Conservation (phyloP, 2,113 vertebrate genomes). For the Xiphophorus couchianus region DNA sequence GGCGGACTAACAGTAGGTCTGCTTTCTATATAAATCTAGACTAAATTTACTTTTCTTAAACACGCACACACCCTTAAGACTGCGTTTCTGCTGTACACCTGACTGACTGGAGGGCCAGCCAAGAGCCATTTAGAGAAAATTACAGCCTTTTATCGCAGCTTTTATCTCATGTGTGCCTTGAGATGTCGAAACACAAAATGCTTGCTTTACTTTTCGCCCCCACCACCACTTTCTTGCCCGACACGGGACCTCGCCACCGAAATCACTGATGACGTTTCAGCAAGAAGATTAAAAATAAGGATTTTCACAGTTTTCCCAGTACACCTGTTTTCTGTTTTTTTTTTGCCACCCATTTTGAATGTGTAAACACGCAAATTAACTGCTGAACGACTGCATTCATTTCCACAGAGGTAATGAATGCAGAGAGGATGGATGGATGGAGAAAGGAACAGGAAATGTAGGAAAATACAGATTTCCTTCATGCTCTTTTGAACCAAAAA, state of each 20-base stretch:
- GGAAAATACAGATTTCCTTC: no score
- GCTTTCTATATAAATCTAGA: constrained; percentile 73
- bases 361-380: no score
- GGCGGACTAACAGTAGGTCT: constrained; percentile 74
- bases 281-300: constrained; percentile 8
- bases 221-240: neutral
- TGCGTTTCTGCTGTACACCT: constrained; percentile 58
- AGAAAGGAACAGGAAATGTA: neutral
- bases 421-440: neutral
- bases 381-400: no score
- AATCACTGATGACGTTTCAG: constrained; percentile 13
- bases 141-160: constrained; percentile 68
- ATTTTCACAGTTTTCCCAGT: neutral
- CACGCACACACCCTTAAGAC: constrained; percentile 71
- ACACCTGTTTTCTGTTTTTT: no score
- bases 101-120: constrained; percentile 48
- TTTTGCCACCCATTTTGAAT: no score
- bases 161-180: constrained; percentile 54
- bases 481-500: neutral
- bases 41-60: constrained; percentile 70
- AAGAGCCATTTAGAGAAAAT: constrained; percentile 68
- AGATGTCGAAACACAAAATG: constrained; percentile 50
- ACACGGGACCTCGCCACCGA: constrained; percentile 11
- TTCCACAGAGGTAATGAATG: no score
- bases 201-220: constrained; percentile 13